Evolutionary conservation across 2,113 vertebrate species (phyloP), one percentile per base, ranked within the genome.

Genomic region (Terrapene triunguis): DNA sequence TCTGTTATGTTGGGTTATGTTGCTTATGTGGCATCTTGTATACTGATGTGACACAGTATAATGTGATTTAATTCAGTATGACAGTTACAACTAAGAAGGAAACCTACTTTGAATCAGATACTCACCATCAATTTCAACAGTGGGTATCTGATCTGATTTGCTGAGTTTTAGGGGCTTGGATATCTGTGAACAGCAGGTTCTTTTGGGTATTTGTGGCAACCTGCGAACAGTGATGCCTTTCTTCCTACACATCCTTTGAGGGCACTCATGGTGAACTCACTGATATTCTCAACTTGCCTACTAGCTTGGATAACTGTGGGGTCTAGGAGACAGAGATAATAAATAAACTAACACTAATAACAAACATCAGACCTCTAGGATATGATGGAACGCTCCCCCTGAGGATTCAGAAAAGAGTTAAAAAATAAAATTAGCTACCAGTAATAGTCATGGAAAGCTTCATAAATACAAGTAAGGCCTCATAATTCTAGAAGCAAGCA

Each of bases 131-230:
- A 3, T 95, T 95, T 96, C 79, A 95, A 5, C 48, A 14, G 10
- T 19, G 12, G 82, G 14, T 72, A 89, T 92, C 21, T 89, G 57
- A 95, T 81, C 25, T 81, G 59, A 69, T 95, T 86, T 94, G 13
- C 24, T 85, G 65, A 87, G 5, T 54, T 35, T 92, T 59, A 89
- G 5, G 2, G 27, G 7, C 69, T 9, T 65, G 21, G 47, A 62
- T 81, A 12, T 57, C n/a, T 93, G 22, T 91, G 55, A 90, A 89
- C 4, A 21, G 3, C 44, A 53, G n/a, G 57, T 93, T 25, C 35
- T 85, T 91, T 51, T 29, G 32, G 4, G 13, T 57, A 87, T 55
- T 24, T n/a, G 13, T 69, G 51, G 19, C 12, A 85, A 79, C 53
- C 57, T 55, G 59, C 32, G 32, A 85, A 83, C 8, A 65, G 24